Evolutionary conservation across 2,888 invertebrate genomes (phyloP).

Genomic region (Andrena haemorrhoa): DNA sequence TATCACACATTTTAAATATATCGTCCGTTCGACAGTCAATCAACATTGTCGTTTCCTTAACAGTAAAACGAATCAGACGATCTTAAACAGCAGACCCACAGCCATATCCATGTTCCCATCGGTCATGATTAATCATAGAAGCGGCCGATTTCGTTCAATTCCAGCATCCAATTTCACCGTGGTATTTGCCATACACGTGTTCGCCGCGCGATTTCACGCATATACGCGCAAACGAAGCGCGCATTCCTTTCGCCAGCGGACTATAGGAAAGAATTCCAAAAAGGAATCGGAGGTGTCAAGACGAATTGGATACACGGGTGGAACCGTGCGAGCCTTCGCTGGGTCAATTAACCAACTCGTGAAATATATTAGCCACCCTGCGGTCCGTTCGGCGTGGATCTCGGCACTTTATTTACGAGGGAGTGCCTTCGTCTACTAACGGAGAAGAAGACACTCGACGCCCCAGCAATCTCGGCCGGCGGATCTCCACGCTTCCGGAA

Average conservation of each 20-base stretch:
- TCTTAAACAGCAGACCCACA: background rate
- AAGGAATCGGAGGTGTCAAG: conserved; percentile 72
- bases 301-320: conserved; percentile 73
- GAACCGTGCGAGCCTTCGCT: conserved; percentile 73
- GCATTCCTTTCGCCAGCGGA: conserved; percentile 65
- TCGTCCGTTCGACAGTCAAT: too few species aligned
- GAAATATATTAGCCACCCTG: conserved; percentile 77
- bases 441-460: conserved; percentile 65
- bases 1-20: too few species aligned
- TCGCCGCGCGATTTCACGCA: conserved; percentile 56
- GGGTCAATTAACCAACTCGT: conserved; percentile 79
- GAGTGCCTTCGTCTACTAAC: conserved; percentile 68
- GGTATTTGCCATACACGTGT: conserved; percentile 28
- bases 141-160: conserved; percentile 21
- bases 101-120: background rate
- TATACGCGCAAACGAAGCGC: conserved; percentile 58
- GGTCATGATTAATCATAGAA: conserved; percentile 8
- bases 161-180: conserved; percentile 17
- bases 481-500: conserved; percentile 83
- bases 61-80: too few species aligned
- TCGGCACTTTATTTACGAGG: conserved; percentile 78
- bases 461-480: conserved; percentile 75
- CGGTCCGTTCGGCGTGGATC: conserved; percentile 66
- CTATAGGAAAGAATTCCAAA: conserved; percentile 62
- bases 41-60: too few species aligned